Conservation (phyloP, 1,140 invertebrate genomes). For the Drosophila funebris region DNA sequence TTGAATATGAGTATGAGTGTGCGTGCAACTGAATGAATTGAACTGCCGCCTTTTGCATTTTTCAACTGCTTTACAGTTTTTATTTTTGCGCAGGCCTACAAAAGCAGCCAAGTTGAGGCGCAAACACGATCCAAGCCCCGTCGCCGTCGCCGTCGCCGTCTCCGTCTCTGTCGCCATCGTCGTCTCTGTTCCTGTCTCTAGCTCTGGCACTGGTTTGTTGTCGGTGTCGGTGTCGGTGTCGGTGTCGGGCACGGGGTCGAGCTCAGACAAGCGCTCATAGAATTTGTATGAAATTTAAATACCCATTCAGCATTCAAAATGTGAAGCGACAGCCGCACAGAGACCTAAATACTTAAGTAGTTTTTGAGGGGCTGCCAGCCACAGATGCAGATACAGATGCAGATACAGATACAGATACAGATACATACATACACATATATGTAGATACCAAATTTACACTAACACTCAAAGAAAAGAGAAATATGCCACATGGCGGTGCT, state of each 20-base stretch:
- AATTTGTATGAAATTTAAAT: conserved; percentile 83
- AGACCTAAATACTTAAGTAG: conserved; percentile 82
- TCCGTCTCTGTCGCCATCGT: neutral
- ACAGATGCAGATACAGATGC: conserved; percentile 13
- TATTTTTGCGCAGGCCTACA: conserved; percentile 50
- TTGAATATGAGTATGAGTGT: conserved; percentile 25
- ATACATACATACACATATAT: conserved; percentile 2
- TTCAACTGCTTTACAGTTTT: conserved; percentile 49
- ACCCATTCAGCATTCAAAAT: conserved; percentile 81
- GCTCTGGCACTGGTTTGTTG: neutral
- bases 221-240: neutral
- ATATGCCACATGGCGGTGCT: conserved; percentile 56
- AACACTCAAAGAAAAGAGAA: conserved; percentile 15
- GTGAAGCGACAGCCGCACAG: conserved; percentile 73
- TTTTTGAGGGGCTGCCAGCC: conserved; percentile 71
- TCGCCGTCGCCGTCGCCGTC: too few relatives aligned
- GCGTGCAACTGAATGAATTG: conserved; percentile 56
- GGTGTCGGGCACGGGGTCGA: conserved; percentile 6
- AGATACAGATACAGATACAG: conserved; percentile 16
- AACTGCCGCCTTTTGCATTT: conserved; percentile 67
- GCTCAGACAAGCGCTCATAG: conserved; percentile 69
- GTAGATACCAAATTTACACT: conserved; percentile 9
- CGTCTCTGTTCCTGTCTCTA: neutral
- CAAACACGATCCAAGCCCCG: conserved; percentile 27
- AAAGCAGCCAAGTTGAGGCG: conserved; percentile 39